phyloP scores from a whole-genome alignment of 2,797 vertebrate species.

The Gymnopithys bicolor region DNA sequence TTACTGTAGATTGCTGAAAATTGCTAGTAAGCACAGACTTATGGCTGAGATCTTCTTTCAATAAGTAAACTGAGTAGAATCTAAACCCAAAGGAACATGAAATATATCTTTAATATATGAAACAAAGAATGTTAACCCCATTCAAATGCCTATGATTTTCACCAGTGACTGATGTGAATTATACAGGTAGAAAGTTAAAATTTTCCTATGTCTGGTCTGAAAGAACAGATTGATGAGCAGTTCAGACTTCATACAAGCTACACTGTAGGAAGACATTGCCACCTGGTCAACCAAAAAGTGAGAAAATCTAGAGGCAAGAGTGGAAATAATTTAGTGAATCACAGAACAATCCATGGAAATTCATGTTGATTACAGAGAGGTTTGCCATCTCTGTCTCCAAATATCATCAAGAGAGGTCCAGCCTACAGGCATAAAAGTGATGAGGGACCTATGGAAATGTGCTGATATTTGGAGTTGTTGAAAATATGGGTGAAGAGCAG shows the following conservation, averaged over 20 bases:
- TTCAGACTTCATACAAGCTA: background rate
- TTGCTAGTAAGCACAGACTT: background rate
- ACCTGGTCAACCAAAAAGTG: accelerated
- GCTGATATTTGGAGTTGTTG: background rate
- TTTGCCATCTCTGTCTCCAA: background rate
- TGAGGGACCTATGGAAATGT: background rate
- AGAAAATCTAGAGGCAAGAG: background rate
- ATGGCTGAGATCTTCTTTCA: background rate
- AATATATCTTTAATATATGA: background rate
- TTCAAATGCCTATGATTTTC: background rate
- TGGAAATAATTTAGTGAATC: background rate
- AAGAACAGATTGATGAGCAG: background rate
- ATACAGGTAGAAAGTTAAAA: background rate
- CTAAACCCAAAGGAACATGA: background rate
- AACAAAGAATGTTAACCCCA: background rate
- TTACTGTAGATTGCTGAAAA: background rate
- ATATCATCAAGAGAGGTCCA: background rate
- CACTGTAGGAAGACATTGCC: background rate
- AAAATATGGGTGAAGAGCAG: background rate
- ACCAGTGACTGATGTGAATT: background rate
- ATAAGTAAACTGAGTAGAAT: background rate
- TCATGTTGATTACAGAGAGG: background rate
- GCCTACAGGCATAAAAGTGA: background rate
- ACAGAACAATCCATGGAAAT: background rate
- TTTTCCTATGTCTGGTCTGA: background rate